Evolutionary conservation across 1,140 invertebrate species (phyloP).

Genomic region (Drosophila saltans): DNA sequence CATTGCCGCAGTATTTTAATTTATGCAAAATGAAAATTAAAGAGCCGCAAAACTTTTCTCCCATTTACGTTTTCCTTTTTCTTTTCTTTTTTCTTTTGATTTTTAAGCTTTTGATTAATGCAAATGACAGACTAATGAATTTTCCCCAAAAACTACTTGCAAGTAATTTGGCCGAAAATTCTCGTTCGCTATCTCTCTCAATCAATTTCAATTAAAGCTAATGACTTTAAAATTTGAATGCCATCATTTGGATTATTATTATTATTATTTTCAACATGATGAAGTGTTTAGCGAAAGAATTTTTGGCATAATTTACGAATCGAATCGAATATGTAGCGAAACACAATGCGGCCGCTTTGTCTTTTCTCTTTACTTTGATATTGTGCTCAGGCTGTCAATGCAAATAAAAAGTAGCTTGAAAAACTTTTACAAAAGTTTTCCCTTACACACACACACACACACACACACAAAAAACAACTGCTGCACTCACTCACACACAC

Average conservation of each 20-base stretch:
- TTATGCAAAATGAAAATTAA: conserved; percentile 81
- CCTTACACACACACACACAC: conserved; percentile 22
- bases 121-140: conserved; percentile 71
- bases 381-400: conserved; percentile 13
- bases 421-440: conserved; percentile 53
- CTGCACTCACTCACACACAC: conserved; percentile 16
- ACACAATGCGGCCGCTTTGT: conserved; percentile 54
- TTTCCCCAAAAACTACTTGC: conserved; percentile 62
- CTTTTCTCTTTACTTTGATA: not conserved
- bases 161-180: conserved; percentile 47
- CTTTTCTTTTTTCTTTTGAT: no score
- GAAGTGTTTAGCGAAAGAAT: conserved; percentile 41
- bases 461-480: conserved; percentile 10
- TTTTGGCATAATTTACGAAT: conserved; percentile 56
- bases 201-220: conserved; percentile 67
- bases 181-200: not conserved
- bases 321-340: conserved; percentile 38
- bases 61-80: conserved; percentile 28
- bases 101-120: conserved; percentile 48
- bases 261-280: not conserved
- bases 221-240: conserved; percentile 16
- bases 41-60: conserved; percentile 49
- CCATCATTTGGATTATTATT: not conserved
- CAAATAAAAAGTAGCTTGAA: conserved; percentile 45
- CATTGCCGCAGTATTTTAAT: conserved; percentile 62